Conservation (phyloP, 2,888 invertebrate species). For the Cylloceria caligata region DNA sequence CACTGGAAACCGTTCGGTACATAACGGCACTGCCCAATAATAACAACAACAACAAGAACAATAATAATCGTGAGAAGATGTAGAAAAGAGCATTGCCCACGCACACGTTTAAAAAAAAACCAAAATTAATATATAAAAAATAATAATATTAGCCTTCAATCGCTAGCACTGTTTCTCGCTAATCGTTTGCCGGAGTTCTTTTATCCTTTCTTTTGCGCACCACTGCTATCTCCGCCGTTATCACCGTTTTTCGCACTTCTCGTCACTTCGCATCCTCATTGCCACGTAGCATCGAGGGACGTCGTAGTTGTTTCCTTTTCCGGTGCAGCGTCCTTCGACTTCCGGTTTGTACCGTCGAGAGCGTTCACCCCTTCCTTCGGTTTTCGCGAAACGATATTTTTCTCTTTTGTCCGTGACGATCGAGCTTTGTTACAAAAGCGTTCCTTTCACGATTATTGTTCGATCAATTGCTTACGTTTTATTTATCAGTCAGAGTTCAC, state of each 20-base stretch:
- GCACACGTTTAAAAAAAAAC: not conserved
- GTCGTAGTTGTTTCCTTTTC: constrained; percentile 28
- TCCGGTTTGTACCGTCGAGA: constrained; percentile 25
- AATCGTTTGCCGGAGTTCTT: not conserved
- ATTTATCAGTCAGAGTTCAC: constrained; percentile 1
- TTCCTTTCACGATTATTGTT: constrained; percentile 5
- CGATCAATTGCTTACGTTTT: not conserved
- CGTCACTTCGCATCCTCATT: constrained; percentile 7
- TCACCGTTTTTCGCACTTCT: constrained; percentile 22
- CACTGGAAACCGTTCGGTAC: constrained; percentile 51
- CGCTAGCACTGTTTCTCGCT: constrained; percentile 35
- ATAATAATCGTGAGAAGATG: constrained; percentile 8
- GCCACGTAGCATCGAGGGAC: not conserved
- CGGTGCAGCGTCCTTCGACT: constrained; percentile 59
- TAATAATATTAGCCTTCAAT: constrained; percentile 17
- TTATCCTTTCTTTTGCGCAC: not conserved
- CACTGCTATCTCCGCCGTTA: constrained; percentile 1
- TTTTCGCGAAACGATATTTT: not conserved
- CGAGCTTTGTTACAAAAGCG: not conserved
- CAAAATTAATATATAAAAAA: not conserved
- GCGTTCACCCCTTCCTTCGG: constrained; percentile 10
- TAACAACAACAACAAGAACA: constrained; percentile 17
- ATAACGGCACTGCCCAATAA: constrained; percentile 35
- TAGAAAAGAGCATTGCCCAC: constrained; percentile 10
- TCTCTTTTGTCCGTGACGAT: not conserved